Percentiles rank a stretch among this genome's conserved stretches.
phyloP scores from a whole-genome alignment of 2,113 vertebrate species.

The Alethe diademata region DNA sequence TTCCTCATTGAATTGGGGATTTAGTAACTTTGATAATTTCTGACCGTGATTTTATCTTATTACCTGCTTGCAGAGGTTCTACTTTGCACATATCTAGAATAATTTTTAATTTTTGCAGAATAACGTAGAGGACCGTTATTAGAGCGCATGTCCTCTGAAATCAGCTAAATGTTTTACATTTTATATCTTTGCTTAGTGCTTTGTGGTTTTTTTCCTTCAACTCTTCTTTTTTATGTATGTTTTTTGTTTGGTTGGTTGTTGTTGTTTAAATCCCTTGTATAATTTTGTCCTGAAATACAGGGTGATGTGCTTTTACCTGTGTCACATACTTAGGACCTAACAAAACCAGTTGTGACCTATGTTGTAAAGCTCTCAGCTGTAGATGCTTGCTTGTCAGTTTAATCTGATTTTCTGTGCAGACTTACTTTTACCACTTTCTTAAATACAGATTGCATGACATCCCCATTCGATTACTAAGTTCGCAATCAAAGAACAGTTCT shows the following conservation, averaged over 20 bases:
- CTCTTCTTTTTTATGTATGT: background rate
- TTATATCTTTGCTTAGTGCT: background rate
- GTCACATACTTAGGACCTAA: background rate
- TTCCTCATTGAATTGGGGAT: background rate
- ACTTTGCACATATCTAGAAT: background rate
- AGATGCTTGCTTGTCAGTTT: background rate
- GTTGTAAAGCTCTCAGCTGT: constrained; percentile 19
- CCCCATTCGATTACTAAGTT: background rate
- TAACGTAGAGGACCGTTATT: background rate
- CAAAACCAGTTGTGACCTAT: background rate
- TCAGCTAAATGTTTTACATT: background rate
- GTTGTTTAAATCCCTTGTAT: background rate
- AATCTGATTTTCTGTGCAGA: background rate
- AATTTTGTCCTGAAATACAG: background rate
- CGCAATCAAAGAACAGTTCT: background rate
- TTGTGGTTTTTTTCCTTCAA: background rate
- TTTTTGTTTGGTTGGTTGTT: background rate
- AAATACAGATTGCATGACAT: background rate
- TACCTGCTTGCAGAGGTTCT: constrained; percentile 3
- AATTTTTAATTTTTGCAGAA: background rate
- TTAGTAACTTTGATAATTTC: background rate
- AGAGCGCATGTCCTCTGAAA: background rate
- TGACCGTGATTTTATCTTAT: background rate
- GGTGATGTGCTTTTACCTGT: background rate
- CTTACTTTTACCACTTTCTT: background rate